A percentile compares a stretch with the other conserved stretches of the same genome.
Conservation (phyloP, 1,140 invertebrate genomes). For the Drosophila equinoxialis region DNA sequence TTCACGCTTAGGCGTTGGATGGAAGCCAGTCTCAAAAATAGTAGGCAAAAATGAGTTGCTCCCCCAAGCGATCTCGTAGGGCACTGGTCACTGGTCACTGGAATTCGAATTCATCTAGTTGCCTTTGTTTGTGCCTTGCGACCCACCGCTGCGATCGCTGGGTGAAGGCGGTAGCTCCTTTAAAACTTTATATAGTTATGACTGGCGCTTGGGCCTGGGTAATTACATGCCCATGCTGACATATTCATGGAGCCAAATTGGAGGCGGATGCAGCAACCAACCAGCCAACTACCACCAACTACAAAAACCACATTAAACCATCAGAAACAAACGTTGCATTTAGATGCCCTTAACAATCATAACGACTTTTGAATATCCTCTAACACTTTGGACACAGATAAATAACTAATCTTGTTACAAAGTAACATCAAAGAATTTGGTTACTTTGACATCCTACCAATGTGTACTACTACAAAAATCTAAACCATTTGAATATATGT, state of each 20-base stretch:
- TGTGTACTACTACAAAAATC: too few relatives aligned
- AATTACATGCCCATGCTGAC: constrained; percentile 78
- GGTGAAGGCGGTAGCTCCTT: too few relatives aligned
- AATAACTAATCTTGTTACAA: too few relatives aligned
- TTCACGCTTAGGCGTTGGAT: constrained; percentile 77
- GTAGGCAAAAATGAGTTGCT: neutral
- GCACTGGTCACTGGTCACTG: constrained; percentile 11
- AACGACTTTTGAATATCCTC: neutral
- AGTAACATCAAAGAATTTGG: too few relatives aligned
- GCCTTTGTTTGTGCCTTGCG: neutral
- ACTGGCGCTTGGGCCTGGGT: constrained; percentile 58
- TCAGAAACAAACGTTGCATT: constrained; percentile 49
- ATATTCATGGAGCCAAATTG: constrained; percentile 72
- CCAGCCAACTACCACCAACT: neutral
- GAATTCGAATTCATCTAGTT: constrained; percentile 9
- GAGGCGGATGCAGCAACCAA: constrained; percentile 57
- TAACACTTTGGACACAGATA: neutral
- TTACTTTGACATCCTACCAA: too few relatives aligned
- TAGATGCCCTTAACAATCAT: neutral
- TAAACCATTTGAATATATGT: too few relatives aligned
- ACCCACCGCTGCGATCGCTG: constrained; percentile 7
- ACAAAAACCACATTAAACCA: constrained; percentile 66
- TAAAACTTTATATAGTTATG: constrained; percentile 24
- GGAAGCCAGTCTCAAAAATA: constrained; percentile 20
- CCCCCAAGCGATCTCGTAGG: constrained; percentile 12